Evolutionary conservation across 2,113 vertebrate species (phyloP), one percentile per base, ranked within the genome.

Genomic region (Phalacrocorax brasilianus): DNA sequence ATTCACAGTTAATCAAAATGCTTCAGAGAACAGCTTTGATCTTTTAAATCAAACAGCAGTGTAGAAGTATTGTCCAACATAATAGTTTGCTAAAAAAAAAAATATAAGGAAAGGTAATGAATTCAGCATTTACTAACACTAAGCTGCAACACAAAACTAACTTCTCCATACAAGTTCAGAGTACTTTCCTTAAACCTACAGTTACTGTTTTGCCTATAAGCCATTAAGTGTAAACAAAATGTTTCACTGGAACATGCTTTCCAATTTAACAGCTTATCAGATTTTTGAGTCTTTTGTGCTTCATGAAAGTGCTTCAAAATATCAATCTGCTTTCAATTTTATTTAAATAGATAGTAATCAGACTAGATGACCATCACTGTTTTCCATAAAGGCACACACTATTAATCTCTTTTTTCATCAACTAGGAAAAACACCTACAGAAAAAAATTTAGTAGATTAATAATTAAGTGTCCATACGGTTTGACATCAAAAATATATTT

Each of bases 21-120:
- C 95, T 95, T 96, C 88, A 96, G 84, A 97, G 87, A 95, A 80
- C 18, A 90, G 94, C 97, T 98, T 97, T 98, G 96, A 98, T 98
- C 95, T 98, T 93, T 93, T 30, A 91, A 97, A 97, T 95, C 95
- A 97, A 97, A 97, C 63, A 97, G 88, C 95, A 94, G 87, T 56
- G 28, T 67, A 85, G 38, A 93, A n/a, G 62, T 70, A 86, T 68
- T 93, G 63, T 76, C 40, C 74, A 95, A 95, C 77, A 92, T 50
- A 96, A 95, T 53, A 70, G 82, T 49, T 75, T 59, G 11, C 28
- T 82, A 9, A 65, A 80, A 73, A 65, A 14, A 30, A 84, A 73
- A 2, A 45, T 17, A 91, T 66, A 90, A 40, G 71, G 85, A 89
- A 94, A 97, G 94, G 75, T 88, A 95, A 96, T 90, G 40, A 97